Evolutionary conservation across 1,140 invertebrate genomes (phyloP).

Genomic region (Drosophila suzukii): DNA sequence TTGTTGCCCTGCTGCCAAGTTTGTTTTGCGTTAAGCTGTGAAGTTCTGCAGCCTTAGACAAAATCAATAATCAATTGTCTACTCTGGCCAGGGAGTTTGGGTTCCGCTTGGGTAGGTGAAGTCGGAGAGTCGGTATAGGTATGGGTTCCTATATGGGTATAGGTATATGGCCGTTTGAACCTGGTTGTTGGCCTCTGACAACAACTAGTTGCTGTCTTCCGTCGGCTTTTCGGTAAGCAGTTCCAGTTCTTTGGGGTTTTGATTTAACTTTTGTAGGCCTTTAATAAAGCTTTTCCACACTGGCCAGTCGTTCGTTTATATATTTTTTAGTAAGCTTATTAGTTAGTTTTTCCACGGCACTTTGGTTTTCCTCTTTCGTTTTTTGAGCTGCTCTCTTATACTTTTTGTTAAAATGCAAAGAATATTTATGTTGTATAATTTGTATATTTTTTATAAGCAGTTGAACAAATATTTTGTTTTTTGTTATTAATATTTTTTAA

Average conservation of each 20-base stretch:
- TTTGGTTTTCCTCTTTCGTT: constrained; percentile 37
- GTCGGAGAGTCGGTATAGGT: constrained; percentile 32
- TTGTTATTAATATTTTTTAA: constrained; percentile 54
- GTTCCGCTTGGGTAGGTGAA: constrained; percentile 4
- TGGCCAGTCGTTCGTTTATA: constrained; percentile 7
- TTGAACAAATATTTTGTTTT: constrained; percentile 65
- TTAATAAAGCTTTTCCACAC: not conserved
- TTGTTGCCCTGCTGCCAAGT: constrained; percentile 27
- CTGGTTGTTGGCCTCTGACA: constrained; percentile 71
- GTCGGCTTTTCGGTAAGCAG: constrained; percentile 9
- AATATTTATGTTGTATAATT: constrained; percentile 70
- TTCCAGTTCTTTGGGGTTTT: not conserved
- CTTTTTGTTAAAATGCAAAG: constrained; percentile 63
- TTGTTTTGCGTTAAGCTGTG: constrained; percentile 39
- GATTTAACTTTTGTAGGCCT: constrained; percentile 7
- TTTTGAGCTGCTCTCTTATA: constrained; percentile 22
- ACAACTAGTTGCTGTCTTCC: constrained; percentile 48
- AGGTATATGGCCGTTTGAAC: constrained; percentile 45
- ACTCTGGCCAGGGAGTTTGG: constrained; percentile 46
- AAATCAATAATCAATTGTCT: constrained; percentile 82
- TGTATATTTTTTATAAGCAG: constrained; percentile 64
- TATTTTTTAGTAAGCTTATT: constrained; percentile 21
- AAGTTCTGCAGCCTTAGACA: constrained; percentile 60
- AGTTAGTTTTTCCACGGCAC: constrained; percentile 56
- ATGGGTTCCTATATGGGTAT: constrained; percentile 15